phyloP scores from a whole-genome alignment of 1,140 invertebrate genomes.

The Thaumatotibia leucotreta region DNA sequence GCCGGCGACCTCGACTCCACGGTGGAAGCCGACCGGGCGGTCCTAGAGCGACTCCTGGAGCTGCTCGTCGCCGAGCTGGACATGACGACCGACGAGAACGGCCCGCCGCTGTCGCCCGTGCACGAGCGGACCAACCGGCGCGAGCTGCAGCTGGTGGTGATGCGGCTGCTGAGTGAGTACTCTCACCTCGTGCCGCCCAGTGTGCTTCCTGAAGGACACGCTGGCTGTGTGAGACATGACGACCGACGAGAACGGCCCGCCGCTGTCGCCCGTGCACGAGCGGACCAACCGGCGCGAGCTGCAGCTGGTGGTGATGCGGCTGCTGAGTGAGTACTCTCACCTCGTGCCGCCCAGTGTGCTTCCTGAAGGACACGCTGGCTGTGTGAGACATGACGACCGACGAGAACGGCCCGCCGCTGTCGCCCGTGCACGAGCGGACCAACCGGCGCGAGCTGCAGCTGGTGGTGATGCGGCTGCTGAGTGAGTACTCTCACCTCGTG shows the following conservation, averaged over 20 bases:
- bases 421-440: slow-evolving; percentile 35
- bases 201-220: slow-evolving; percentile 84
- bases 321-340: slow-evolving; percentile 64
- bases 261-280: slow-evolving; percentile 26
- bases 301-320: slow-evolving; percentile 79
- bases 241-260: slow-evolving; percentile 34
- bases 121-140: slow-evolving; percentile 43
- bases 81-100: slow-evolving; percentile 76
- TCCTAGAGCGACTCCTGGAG: slow-evolving; percentile 85
- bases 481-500: no score
- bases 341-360: slow-evolving; percentile 84
- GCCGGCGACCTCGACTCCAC: slow-evolving; percentile 92
- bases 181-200: no score
- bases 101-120: slow-evolving; percentile 13
- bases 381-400: slow-evolving; percentile 85
- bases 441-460: slow-evolving; percentile 81
- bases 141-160: slow-evolving; percentile 81
- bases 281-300: slow-evolving; percentile 68
- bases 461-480: slow-evolving; percentile 63
- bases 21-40: slow-evolving; percentile 86
- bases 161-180: slow-evolving; percentile 63
- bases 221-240: slow-evolving; percentile 88
- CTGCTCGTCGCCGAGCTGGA: slow-evolving; percentile 88
- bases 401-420: slow-evolving; percentile 20
- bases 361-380: slow-evolving; percentile 85